Evolutionary conservation across 2,888 invertebrate species (phyloP).

Genomic region (Gandaritis pyraliata): DNA sequence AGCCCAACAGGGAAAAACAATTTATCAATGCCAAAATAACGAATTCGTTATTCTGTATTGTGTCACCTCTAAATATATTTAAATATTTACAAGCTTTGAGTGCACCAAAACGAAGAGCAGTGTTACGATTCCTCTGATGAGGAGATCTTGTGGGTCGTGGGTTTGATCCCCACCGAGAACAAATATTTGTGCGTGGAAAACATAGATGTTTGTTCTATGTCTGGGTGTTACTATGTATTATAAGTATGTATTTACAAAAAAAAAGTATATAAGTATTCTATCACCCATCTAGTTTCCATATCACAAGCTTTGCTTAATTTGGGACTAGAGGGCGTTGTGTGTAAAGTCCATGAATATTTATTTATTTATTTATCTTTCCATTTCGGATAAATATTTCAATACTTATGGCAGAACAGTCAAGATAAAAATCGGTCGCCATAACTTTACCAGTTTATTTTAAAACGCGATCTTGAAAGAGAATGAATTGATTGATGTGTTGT

Average conservation of each 20-base stretch:
- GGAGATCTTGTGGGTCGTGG: no score
- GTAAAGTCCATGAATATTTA: no score
- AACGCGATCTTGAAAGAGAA: conserved; percentile 4
- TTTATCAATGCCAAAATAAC: conserved; percentile 29
- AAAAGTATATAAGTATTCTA: no score
- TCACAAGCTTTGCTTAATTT: no score
- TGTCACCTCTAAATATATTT: conserved; percentile 3
- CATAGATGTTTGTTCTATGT: no score
- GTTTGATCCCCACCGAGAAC: no score
- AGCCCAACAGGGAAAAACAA: conserved; percentile 28
- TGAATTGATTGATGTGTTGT: background rate
- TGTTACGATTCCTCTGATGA: background rate
- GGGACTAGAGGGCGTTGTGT: no score
- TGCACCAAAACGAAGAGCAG: background rate
- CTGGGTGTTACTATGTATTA: no score
- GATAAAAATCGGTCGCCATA: background rate
- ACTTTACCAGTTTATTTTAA: background rate
- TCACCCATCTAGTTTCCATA: no score
- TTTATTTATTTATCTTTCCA: no score
- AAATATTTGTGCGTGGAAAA: no score
- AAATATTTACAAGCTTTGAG: conserved; percentile 3
- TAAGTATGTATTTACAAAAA: no score
- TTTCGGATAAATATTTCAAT: conserved; percentile 5
- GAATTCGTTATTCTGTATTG: background rate
- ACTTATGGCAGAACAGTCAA: background rate